Conservation (phyloP, 2,113 vertebrate species). For the Oncorhynchus mykiss region DNA sequence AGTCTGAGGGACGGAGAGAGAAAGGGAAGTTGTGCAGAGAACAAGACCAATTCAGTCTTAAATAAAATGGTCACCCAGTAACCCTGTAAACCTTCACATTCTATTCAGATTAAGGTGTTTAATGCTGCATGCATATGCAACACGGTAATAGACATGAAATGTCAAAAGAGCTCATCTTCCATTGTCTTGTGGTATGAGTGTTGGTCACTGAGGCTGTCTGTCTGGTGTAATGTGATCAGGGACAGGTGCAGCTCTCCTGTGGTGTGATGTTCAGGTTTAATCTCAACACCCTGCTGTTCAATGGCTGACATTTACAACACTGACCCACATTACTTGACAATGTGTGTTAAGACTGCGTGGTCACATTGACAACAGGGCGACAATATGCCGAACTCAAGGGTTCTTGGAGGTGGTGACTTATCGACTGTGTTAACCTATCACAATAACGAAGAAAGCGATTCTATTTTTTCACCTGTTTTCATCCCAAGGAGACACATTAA, state of each 20-base stretch:
- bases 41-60: not conserved
- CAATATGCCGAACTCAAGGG: slow-evolving; percentile 14
- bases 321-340: slow-evolving; percentile 20
- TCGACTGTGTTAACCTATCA: not conserved
- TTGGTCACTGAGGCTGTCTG: slow-evolving; percentile 40
- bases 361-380: not conserved
- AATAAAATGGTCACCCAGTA: not conserved
- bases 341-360: not conserved
- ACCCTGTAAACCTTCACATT: no score
- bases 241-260: slow-evolving; percentile 51
- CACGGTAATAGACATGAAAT: no score
- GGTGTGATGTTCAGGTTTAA: slow-evolving; percentile 60
- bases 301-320: slow-evolving; percentile 67
- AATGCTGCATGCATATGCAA: no score
- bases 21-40: not conserved
- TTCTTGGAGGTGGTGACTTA: slow-evolving; percentile 34
- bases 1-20: slow-evolving; percentile 68
- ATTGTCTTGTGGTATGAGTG: not conserved
- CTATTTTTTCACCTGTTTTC: not conserved
- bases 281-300: slow-evolving; percentile 63
- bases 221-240: slow-evolving; percentile 67
- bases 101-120: no score
- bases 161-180: no score
- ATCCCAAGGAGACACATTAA: not conserved
- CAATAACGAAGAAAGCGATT: not conserved